Percentiles rank a stretch among this genome's conserved stretches.
Evolutionary conservation across 1,140 invertebrate species (phyloP).

Genomic region (Notospermus geniculatus): DNA sequence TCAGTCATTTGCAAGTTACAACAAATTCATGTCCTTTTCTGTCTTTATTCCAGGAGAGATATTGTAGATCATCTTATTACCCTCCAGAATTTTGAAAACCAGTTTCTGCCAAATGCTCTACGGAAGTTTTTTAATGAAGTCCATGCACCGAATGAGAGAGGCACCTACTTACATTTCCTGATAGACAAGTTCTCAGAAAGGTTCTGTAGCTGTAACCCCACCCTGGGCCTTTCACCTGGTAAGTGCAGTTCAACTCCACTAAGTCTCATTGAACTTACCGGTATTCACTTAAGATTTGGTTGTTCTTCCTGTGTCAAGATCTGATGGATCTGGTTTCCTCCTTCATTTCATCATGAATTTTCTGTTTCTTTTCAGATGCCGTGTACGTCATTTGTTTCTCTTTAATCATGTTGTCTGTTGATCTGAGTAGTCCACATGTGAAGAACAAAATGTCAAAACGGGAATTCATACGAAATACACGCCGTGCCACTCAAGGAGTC

Average conservation of each 20-base stretch:
- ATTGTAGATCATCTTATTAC: constrained; percentile 58
- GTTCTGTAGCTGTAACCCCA: constrained; percentile 60
- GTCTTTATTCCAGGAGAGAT: constrained; percentile 51
- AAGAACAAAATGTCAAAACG: constrained; percentile 65
- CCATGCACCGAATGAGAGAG: constrained; percentile 56
- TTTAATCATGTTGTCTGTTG: constrained; percentile 61
- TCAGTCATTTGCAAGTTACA: too few relatives aligned
- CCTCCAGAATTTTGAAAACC: constrained; percentile 59
- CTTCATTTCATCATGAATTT: too few relatives aligned
- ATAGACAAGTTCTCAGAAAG: constrained; percentile 60
- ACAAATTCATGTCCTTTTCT: neutral
- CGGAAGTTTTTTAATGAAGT: constrained; percentile 58
- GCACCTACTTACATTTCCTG: constrained; percentile 56
- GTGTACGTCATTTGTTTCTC: constrained; percentile 62
- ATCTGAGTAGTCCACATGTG: constrained; percentile 59
- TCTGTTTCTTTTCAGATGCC: constrained; percentile 53
- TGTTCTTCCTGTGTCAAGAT: too few relatives aligned
- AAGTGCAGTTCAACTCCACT: constrained; percentile 21
- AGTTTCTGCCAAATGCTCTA: constrained; percentile 60
- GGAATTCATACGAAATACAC: constrained; percentile 62
- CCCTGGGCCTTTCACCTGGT: constrained; percentile 56
- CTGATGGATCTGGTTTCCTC: too few relatives aligned
- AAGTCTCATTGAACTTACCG: too few relatives aligned
- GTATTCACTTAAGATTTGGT: too few relatives aligned
- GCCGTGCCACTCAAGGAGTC: constrained; percentile 54